Evolutionary conservation across 2,888 invertebrate genomes (phyloP).

Genomic region (Amblyteles armatorius): DNA sequence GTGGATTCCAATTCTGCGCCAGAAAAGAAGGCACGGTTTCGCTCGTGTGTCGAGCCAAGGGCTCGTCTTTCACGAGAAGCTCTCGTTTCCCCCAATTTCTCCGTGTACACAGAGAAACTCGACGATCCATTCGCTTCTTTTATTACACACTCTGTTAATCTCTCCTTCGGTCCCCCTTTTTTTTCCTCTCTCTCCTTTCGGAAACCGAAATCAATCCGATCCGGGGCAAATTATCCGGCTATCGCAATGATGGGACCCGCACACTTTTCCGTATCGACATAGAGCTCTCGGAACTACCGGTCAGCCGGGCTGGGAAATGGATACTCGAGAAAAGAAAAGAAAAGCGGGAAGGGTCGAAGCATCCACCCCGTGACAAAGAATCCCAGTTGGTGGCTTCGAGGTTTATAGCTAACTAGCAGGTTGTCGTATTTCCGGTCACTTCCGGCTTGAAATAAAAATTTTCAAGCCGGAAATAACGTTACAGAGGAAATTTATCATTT

Average conservation of each 20-base stretch:
- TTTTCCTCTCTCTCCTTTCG: conserved; percentile 34
- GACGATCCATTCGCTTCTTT: conserved; percentile 45
- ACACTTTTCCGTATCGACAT: conserved; percentile 33
- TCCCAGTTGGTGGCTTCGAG: no score
- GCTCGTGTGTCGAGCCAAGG: not conserved
- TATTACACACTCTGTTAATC: conserved; percentile 54
- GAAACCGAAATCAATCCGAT: conserved; percentile 66
- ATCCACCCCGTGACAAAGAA: not conserved
- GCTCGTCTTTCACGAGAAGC: conserved; percentile 48
- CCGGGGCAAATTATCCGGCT: conserved; percentile 64
- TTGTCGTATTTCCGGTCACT: no score
- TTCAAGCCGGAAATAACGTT: no score
- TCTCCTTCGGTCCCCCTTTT: conserved; percentile 40
- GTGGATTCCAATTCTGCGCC: not conserved
- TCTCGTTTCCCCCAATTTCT: conserved; percentile 17
- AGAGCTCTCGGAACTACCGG: conserved; percentile 29
- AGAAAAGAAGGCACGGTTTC: conserved; percentile 25
- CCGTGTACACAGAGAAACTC: conserved; percentile 38
- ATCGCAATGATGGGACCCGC: conserved; percentile 57
- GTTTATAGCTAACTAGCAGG: no score
- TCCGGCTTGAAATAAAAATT: no score
- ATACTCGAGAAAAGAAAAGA: conserved; percentile 44
- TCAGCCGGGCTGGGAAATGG: conserved; percentile 36
- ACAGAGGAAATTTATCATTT: no score
- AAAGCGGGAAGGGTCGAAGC: conserved; percentile 33